Evolutionary conservation across 1,140 invertebrate species (phyloP).

Genomic region (Lycorma delicatula): DNA sequence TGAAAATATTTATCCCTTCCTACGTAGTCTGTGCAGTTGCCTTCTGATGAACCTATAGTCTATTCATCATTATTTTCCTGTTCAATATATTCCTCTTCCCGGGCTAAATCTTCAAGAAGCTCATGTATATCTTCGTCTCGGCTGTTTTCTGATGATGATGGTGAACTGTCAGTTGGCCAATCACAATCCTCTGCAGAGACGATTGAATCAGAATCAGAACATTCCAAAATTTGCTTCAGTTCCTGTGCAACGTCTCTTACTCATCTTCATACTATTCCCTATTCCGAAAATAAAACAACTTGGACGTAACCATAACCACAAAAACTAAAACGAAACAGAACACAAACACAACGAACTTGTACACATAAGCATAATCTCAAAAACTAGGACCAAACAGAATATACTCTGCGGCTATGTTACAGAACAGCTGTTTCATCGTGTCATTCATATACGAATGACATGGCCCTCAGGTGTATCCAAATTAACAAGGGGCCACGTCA

Average conservation of each 20-base stretch:
- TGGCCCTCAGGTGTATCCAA: too few relatives aligned
- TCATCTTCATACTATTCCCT: too few relatives aligned
- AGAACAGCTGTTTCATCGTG: too few relatives aligned
- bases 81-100: not conserved
- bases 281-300: too few relatives aligned
- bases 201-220: not conserved
- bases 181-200: not conserved
- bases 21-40: not conserved
- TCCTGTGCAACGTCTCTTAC: not conserved
- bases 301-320: too few relatives aligned
- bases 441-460: too few relatives aligned
- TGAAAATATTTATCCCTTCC: not conserved
- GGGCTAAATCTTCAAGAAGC: not conserved
- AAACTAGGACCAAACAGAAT: too few relatives aligned
- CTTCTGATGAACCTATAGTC: not conserved
- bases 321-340: too few relatives aligned
- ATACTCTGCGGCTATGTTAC: too few relatives aligned
- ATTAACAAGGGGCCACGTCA: too few relatives aligned
- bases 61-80: not conserved
- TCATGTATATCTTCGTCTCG: not conserved
- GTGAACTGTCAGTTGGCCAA: not conserved
- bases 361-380: too few relatives aligned
- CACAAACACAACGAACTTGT: too few relatives aligned
- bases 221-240: not conserved
- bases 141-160: not conserved